Evolutionary conservation across 2,797 vertebrate genomes (phyloP).

Genomic region (Syncerus caffer): DNA sequence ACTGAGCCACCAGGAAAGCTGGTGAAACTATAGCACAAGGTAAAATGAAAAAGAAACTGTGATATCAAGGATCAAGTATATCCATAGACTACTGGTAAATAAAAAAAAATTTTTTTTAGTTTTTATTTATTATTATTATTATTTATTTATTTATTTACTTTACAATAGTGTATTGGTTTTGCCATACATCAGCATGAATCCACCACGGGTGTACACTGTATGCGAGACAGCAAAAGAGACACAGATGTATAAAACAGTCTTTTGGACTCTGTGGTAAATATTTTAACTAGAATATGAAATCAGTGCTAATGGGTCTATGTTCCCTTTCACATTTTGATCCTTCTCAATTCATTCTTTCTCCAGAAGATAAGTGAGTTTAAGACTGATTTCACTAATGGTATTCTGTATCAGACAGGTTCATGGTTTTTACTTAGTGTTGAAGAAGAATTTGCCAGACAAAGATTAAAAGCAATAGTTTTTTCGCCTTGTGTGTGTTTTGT

Average conservation of each 20-base stretch:
- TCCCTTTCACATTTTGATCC: slow-evolving; percentile 26
- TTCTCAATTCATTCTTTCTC: slow-evolving; percentile 36
- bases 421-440: background rate
- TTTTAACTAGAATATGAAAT: slow-evolving; percentile 8
- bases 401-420: background rate
- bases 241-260: too few relatives aligned
- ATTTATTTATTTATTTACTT: too few relatives aligned
- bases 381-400: background rate
- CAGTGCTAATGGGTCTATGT: background rate
- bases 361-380: slow-evolving; percentile 27
- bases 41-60: slow-evolving; percentile 17
- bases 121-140: too few relatives aligned
- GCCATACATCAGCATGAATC: too few relatives aligned
- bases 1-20: background rate
- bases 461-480: background rate
- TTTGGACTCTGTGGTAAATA: background rate
- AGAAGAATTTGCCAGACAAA: slow-evolving; percentile 10
- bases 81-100: background rate
- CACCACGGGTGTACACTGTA: too few relatives aligned
- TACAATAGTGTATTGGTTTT: too few relatives aligned
- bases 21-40: background rate
- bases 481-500: background rate
- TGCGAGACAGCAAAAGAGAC: too few relatives aligned
- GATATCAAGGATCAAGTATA: background rate
- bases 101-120: too few relatives aligned